Evolutionary conservation across 2,113 vertebrate genomes (phyloP).

Genomic region (Ceyx margarethae): DNA sequence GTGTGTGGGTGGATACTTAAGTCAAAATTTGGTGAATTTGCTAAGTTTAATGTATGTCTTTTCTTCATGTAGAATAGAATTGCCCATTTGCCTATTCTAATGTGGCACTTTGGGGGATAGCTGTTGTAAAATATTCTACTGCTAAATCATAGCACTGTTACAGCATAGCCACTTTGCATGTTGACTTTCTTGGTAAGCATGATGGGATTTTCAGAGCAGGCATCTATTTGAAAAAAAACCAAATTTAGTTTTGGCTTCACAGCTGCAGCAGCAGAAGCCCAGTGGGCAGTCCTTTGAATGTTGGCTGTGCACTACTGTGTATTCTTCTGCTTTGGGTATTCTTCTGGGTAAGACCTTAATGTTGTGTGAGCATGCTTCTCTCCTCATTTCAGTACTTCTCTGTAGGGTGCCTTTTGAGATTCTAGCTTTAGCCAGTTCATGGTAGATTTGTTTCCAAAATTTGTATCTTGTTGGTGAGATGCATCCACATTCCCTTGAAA

Average conservation of each 20-base stretch:
- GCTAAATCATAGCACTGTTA: not conserved
- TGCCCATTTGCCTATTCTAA: not conserved
- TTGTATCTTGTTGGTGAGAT: not conserved
- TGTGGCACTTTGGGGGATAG: not conserved
- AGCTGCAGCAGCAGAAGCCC: not conserved
- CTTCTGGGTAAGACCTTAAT: not conserved
- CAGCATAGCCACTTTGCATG: not conserved
- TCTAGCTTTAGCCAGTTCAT: not conserved
- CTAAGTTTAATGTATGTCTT: not conserved
- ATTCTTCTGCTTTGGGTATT: slow-evolving; percentile 1
- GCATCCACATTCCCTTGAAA: not conserved
- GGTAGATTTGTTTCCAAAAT: not conserved
- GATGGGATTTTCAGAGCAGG: not conserved
- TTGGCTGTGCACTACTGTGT: not conserved
- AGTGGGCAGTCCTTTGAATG: not conserved
- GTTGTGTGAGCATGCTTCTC: not conserved
- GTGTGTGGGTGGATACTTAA: not conserved
- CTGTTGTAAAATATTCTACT: not conserved
- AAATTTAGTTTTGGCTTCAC: not conserved
- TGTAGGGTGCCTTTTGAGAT: not conserved
- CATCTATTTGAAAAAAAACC: not conserved
- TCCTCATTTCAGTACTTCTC: not conserved
- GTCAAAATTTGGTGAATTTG: not conserved
- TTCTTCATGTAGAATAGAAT: not conserved
- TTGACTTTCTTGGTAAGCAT: not conserved